Evolutionary conservation across 2,113 vertebrate genomes (phyloP), one percentile per base, ranked within the genome.

Genomic region (Vireo altiloquus): DNA sequence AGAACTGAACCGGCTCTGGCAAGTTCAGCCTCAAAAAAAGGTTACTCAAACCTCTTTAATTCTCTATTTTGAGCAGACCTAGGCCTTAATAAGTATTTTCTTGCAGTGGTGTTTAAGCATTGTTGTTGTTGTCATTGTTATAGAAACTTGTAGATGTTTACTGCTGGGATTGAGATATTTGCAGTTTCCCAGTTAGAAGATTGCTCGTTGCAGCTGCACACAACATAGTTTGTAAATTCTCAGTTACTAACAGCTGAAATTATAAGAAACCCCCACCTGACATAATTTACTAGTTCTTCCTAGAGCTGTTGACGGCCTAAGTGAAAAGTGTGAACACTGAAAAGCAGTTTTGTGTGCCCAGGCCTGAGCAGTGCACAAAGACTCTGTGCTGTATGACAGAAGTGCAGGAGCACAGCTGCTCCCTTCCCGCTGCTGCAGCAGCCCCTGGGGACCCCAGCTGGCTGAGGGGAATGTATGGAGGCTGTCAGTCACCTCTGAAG

Each of bases 101-200:
- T 80, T 69, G 30, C 6, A 22, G 35, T 60, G 47, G 3, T 80
- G 47, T 50, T 91, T 61, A 24, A 88, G 31, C 18, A 53, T 71
- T 39, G 47, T 49, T 37, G 39, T 39, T 66, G 25, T 75, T 39
- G 42, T 30, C 77, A 84, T 61, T 82, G 70, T 87, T 94, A 93
- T 31, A 92, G 87, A 88, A 95, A 95, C 75, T n/a, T 76, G 30
- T 4, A 47, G 71, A 22, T 83, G 90, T 81, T 90, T 92, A 68
- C 53, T 82, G 85, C 66, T 71, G 30, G 16, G 6, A 92, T 78
- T 86, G 56, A 82, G 54, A 64, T 60, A 88, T 57, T 92, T 90
- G 78, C 46, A 74, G 74, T 88, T 82, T 85, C 81, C 20, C n/a
- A 27, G 42, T 69, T 53, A 69, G 27, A 40, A 66, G 40, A 92